phyloP scores from a whole-genome alignment of 1,140 invertebrate genomes.

The Drosophila pseudoobscura region DNA sequence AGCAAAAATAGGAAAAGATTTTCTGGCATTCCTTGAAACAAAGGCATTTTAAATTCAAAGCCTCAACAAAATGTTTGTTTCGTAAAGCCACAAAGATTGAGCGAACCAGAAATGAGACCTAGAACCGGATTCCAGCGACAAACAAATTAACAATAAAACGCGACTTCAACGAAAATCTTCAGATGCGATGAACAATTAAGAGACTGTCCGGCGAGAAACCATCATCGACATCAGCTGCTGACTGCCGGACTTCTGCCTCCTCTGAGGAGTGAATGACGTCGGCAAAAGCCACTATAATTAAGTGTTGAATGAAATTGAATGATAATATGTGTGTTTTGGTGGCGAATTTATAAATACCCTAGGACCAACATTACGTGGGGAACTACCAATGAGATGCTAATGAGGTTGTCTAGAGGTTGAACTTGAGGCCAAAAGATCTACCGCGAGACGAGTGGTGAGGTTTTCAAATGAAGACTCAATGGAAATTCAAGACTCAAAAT shows the following conservation, averaged over 20 bases:
- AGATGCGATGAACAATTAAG: conserved; percentile 47
- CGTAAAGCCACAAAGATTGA: conserved; percentile 20
- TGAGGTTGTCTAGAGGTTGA: not conserved
- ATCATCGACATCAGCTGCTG: conserved; percentile 48
- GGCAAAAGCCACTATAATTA: conserved; percentile 66
- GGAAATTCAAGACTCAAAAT: no score
- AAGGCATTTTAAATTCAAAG: conserved; percentile 58
- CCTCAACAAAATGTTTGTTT: conserved; percentile 48
- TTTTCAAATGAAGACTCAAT: not conserved
- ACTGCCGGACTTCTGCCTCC: conserved; percentile 25
- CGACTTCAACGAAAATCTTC: conserved; percentile 27
- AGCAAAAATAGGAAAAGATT: conserved; percentile 10
- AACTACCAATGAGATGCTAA: conserved; percentile 17
- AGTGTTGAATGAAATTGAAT: conserved; percentile 71
- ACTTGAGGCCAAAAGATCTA: not conserved
- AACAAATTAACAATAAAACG: conserved; percentile 74
- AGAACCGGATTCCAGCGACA: conserved; percentile 72
- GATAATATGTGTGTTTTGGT: conserved; percentile 30
- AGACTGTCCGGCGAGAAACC: conserved; percentile 36
- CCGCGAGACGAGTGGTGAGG: not conserved
- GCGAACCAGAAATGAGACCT: conserved; percentile 72
- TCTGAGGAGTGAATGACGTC: conserved; percentile 60
- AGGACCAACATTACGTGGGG: not conserved
- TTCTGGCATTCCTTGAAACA: conserved; percentile 39
- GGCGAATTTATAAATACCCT: conserved; percentile 60